Conservation (phyloP, 2,888 invertebrate genomes). For the Deilephila porcellus region DNA sequence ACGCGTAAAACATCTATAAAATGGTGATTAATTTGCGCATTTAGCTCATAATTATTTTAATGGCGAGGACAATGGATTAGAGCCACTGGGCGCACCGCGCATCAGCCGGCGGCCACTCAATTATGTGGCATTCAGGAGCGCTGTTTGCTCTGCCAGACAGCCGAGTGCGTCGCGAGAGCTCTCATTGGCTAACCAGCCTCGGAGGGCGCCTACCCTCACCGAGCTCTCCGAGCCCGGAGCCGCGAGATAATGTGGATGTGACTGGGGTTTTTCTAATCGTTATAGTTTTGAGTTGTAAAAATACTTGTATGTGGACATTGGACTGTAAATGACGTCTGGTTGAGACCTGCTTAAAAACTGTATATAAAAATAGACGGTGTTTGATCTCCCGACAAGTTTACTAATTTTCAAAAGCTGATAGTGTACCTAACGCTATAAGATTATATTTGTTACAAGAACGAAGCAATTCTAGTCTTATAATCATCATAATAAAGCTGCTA, state of each 20-base stretch:
- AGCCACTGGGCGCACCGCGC: conserved; percentile 46
- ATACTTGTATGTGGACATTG: too few species aligned
- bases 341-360: too few species aligned
- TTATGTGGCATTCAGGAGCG: conserved; percentile 76
- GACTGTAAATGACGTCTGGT: too few species aligned
- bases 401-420: too few species aligned
- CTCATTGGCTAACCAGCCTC: conserved; percentile 66
- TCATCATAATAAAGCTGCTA: too few species aligned
- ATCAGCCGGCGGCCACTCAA: conserved; percentile 66
- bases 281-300: not conserved
- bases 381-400: too few species aligned
- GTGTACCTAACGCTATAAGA: too few species aligned
- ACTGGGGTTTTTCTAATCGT: conserved; percentile 40
- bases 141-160: conserved; percentile 68
- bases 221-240: not conserved
- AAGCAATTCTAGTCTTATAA: too few species aligned
- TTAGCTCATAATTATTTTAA: conserved; percentile 77
- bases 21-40: conserved; percentile 73
- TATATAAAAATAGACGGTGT: too few species aligned
- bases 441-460: too few species aligned
- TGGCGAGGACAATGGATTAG: conserved; percentile 72
- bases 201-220: conserved; percentile 31
- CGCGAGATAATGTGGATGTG: conserved; percentile 49
- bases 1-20: conserved; percentile 73
- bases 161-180: conserved; percentile 61